Conservation (phyloP, 2,113 vertebrate genomes). For the Drymodes brunneopygia region DNA sequence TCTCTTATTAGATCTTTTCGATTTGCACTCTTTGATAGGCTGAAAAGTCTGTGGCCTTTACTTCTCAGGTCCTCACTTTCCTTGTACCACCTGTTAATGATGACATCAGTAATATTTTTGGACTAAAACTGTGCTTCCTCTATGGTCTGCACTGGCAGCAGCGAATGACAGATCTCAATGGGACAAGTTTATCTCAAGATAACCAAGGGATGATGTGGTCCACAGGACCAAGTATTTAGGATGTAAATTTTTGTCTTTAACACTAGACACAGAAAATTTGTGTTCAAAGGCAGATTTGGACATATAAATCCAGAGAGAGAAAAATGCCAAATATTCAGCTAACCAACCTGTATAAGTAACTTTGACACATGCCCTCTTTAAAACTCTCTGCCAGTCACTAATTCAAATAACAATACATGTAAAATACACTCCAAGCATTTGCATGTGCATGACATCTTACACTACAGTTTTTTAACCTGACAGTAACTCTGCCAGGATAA, state of each 20-base stretch:
- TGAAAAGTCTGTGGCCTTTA: not conserved
- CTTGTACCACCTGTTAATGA: not conserved
- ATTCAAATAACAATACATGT: not conserved
- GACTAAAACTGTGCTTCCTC: not conserved
- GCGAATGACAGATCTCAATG: not conserved
- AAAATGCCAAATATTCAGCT: not conserved
- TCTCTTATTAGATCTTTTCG: not conserved
- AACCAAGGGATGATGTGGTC: not conserved
- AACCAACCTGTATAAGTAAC: not conserved
- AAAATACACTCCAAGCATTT: not conserved
- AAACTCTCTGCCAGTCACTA: not conserved
- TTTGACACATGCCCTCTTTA: not conserved
- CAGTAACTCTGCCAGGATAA: not conserved
- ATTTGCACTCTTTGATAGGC: not conserved
- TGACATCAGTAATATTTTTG: not conserved
- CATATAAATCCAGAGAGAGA: not conserved
- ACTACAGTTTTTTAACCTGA: not conserved
- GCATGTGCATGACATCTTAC: not conserved
- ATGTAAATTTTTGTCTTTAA: not conserved
- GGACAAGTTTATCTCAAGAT: not conserved
- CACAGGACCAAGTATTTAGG: not conserved
- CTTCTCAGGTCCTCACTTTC: not conserved
- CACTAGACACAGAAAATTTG: not conserved
- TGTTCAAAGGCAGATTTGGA: not conserved
- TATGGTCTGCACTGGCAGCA: not conserved